Base-by-base conservation (phyloP, 2,113 vertebrate genomes). In the Diphyllodes magnificus region DNA sequence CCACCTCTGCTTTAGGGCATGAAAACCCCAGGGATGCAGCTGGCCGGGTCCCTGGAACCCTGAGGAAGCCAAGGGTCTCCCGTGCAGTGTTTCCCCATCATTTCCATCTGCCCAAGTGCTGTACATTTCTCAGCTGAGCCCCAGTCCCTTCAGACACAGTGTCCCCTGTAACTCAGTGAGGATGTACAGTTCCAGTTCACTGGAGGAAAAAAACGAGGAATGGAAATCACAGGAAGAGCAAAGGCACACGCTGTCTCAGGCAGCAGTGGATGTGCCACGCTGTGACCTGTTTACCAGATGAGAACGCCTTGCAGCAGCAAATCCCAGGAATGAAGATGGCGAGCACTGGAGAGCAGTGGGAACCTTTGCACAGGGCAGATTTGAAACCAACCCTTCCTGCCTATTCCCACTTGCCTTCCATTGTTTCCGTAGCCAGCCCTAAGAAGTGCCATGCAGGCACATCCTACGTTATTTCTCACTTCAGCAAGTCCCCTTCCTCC, bases 401-500 rank as follows among this genome's bases (percentile, higher is more conserved):
- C 91, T 84, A 82, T 80, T 97, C 83, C 92, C 82, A 82, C 51
- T 93, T 72, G 83, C 42, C 57, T 82, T 53, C 91, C 88, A 95
- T 95, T 94, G 91, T 97, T 94, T 93, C 88, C 79, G 21, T 2
- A 66, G 40, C 92, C 96, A 84, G 78, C 82, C 87, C 89, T 47
- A 47, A 65, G 88, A 90, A 27, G 33, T 70, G 79, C 70, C 90
- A 57, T 40, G 49, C 70, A 68, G 79, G 82, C 93, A 83, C 91
- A 93, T 91, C 93, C 93, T 75, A 84, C 95, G 24, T 80, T 80
- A 24, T 75, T 77, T 92, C 89, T 93, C 93, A 94, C 92, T 95
- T 94, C 82, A 88, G 59, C 82, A 94, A 96, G 97, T 78, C 71
- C 94, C 51, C 24, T 89, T 94, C 92, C 95, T 96, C 91, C 93